Percentiles rank a stretch among this genome's conserved stretches.
Evolutionary conservation across 1,140 invertebrate genomes (phyloP).

Genomic region (Drosophila sp.): DNA sequence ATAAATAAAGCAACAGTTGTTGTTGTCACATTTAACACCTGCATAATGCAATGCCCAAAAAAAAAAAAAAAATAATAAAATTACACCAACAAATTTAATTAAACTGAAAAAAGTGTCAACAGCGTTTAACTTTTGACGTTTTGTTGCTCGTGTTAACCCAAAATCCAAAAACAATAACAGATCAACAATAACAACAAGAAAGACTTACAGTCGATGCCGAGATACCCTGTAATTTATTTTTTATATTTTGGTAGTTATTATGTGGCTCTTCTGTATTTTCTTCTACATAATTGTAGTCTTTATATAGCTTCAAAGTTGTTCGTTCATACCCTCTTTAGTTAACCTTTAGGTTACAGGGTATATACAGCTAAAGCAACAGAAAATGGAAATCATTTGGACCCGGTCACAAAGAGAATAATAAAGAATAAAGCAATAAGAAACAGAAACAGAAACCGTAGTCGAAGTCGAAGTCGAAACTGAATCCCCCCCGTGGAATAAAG

Average conservation of each 20-base stretch:
- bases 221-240: neutral
- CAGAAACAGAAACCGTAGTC: neutral
- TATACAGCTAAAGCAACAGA: neutral
- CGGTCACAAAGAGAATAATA: no score
- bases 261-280: no score
- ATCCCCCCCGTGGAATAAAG: neutral
- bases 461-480: no score
- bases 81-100: conserved; percentile 38
- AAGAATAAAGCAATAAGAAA: conserved; percentile 1
- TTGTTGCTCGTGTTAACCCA: conserved; percentile 23
- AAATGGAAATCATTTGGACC: neutral
- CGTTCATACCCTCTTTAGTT: neutral
- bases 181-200: conserved; percentile 24
- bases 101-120: conserved; percentile 57
- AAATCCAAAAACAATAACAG: conserved; percentile 22
- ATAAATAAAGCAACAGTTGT: conserved; percentile 56
- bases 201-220: neutral
- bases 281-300: no score
- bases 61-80: conserved; percentile 37
- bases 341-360: neutral
- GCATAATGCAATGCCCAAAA: conserved; percentile 55
- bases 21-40: conserved; percentile 54
- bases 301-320: no score
- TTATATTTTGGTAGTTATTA: neutral
- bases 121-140: conserved; percentile 58